Conservation (phyloP, 2,113 vertebrate species). For the Anser cygnoides region DNA sequence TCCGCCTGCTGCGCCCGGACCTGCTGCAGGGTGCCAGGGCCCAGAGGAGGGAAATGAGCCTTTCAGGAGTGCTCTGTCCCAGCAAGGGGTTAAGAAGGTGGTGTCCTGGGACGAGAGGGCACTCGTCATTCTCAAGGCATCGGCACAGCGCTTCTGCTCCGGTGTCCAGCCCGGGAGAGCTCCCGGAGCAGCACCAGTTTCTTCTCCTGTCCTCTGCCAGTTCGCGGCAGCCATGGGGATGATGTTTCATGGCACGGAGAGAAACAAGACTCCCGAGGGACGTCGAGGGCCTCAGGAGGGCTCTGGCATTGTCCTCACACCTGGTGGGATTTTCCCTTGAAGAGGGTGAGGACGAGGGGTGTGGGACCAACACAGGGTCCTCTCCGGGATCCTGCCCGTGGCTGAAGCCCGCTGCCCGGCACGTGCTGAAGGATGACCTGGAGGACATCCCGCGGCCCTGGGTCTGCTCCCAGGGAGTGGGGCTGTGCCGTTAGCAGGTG, state of each 20-base stretch:
- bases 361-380: background rate
- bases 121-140: background rate
- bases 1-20: background rate
- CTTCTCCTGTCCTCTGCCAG: background rate
- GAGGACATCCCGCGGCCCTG: background rate
- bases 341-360: background rate
- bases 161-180: background rate
- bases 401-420: background rate
- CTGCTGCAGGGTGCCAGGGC: rapidly evolving
- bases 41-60: background rate
- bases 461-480: background rate
- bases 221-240: background rate
- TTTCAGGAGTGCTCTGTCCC: background rate
- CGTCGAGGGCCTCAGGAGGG: too few species aligned
- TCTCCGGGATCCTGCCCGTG: background rate
- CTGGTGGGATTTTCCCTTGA: background rate
- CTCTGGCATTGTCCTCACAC: background rate
- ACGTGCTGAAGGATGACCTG: background rate
- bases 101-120: background rate
- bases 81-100: background rate
- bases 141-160: rapidly evolving
- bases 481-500: background rate
- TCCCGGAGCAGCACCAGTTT: background rate
- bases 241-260: rapidly evolving
- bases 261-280: rapidly evolving